Base-by-base conservation (phyloP, 2,113 vertebrate genomes). In the Chionodraco myersi region DNA sequence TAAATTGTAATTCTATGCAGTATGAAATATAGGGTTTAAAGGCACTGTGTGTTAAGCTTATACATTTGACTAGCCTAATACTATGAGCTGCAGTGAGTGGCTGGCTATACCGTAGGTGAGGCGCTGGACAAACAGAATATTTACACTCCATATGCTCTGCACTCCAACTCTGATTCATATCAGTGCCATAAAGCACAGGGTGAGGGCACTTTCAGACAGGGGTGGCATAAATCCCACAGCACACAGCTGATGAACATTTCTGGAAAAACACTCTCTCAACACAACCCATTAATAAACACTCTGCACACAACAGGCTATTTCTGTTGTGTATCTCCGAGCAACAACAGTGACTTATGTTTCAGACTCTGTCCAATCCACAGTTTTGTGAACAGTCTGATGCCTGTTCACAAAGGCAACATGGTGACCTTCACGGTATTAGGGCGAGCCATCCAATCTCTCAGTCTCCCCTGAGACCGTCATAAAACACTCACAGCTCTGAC, bases 141-240 rank as follows among this genome's bases (percentile, higher is more conserved):
- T 88, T 79, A 86, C 75, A 57, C 45, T 73, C 77, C 26, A 83
- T 72, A 12, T 86, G 78, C 77, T 84, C 75, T 85, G 84, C 75
- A 84, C 88, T 57, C 74, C 78, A 68, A 56, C 73, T 75, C 54
- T 88, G 84, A 92, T 91, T 92, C 82, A 90, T 91, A 90, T 89
- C 86, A 82, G 61, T 81, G 68, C 74, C 82, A 88, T 93, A 92
- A 92, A 93, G 72, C 74, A 91, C 71, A 72, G 71, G 81, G 75
- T n/a, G 13, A 61, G 82, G 83, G 83, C 85, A 82, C 78, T 75
- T 86, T 91, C 69, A 36, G 82, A 88, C 88, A 86, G 63, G 6
- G 26, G n/a, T 36, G 41, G 72, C n/a, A 87, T 93, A 90, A 93
- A 92, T 92, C 87, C 84, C 62, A 62, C 26, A 15, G 26, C 30